Evolutionary conservation across 2,797 vertebrate genomes (phyloP), one percentile per base, ranked within the genome.

Genomic region (Hyperoplus immaculatus): DNA sequence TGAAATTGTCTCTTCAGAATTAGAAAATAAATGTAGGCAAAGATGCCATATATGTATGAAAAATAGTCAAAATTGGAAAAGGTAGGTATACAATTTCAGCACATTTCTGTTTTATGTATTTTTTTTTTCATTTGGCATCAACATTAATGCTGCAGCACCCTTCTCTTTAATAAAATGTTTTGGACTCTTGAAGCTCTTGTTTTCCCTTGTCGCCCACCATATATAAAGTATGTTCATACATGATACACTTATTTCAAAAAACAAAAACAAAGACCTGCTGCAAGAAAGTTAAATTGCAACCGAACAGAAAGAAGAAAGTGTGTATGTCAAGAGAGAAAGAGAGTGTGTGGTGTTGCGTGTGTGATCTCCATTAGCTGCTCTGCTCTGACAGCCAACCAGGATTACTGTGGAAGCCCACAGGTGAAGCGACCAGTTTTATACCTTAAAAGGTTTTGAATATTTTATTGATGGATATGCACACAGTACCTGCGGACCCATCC

Each of bases 371-470:
- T 92, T 87, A 91, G 81, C 64, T 42, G 8, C 69, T 73, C 55
- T 60, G 36, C 76, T 89, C 47, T 54, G 43, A 77, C 73, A 80
- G 78, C 74, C 76, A 74, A 60, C 62, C 56, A 64, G 57, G 39
- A 87, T 86, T 72, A 64, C 57, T 4, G 61, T 54, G 58, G 69
- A 87, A 86, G 82, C 84, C 41, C 64, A 78, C 70, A 81, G 82
- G 83, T 80, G 62, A 77, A 77, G 53, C 18, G 47, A 60, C 6
- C 4, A 0, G 80, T 80, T 87, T 89, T 82, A 82, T 77, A 75
- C 46, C 51, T 74, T 63, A 85, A 82, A 88, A 87, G 80, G 62
- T 69, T 82, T 88, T 93, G 18, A 90, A 93, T 93, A 87, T 88
- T 92, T 92, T 10, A 89, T 87, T 71, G 63, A 69, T 15, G 53